Evolutionary conservation across 2,888 invertebrate genomes (phyloP).

Genomic region (Hirtodrosophila cameraria): DNA sequence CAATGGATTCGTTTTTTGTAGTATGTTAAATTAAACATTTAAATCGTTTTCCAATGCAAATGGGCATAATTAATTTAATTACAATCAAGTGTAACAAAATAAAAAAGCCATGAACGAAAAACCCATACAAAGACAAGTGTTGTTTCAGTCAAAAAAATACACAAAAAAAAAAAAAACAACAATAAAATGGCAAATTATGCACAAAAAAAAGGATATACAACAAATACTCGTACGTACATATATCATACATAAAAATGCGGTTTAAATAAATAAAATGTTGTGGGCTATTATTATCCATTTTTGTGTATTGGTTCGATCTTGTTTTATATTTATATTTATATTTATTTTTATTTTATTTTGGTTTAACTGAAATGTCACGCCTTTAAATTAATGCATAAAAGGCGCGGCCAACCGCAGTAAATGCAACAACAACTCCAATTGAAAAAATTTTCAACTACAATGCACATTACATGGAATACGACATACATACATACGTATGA

Average conservation of each 20-base stretch:
- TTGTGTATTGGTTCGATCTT: conserved; percentile 20
- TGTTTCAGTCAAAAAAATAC: conserved; percentile 34
- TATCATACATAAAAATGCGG: conserved; percentile 27
- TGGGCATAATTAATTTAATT: conserved; percentile 77
- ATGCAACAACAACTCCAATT: conserved; percentile 30
- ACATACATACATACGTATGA: neutral
- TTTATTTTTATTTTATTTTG: conserved; percentile 40
- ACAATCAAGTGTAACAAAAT: conserved; percentile 51
- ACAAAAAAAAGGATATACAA: conserved; percentile 3
- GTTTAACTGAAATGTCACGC: conserved; percentile 63
- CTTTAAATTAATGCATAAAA: conserved; percentile 65
- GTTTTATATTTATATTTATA: conserved; percentile 37
- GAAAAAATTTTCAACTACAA: neutral
- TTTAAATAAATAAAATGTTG: conserved; percentile 55
- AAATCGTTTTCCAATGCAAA: conserved; percentile 70
- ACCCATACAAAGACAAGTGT: conserved; percentile 4
- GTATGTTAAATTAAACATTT: conserved; percentile 66
- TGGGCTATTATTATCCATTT: conserved; percentile 32
- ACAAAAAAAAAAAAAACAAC: conserved; percentile 2
- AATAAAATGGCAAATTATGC: conserved; percentile 22
- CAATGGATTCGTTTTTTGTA: conserved; percentile 9
- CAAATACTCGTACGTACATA: conserved; percentile 12
- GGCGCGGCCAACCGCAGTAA: conserved; percentile 60
- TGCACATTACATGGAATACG: neutral
- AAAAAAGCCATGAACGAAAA: conserved; percentile 3